Evolutionary conservation across 1,140 invertebrate species (phyloP).

Genomic region (Lasioglossum baleicum): DNA sequence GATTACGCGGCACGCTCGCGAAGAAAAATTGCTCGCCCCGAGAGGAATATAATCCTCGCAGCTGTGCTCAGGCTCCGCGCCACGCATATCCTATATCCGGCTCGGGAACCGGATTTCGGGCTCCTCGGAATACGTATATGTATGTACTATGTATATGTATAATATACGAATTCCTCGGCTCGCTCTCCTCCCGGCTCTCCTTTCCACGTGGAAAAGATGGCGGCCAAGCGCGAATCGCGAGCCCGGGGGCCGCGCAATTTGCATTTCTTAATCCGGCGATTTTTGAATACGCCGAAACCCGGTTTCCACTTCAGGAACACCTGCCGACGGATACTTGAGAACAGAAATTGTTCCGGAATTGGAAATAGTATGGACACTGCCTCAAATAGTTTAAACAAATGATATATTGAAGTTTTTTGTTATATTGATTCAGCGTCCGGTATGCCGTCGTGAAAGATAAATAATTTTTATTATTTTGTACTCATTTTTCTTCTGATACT

Average conservation of each 20-base stretch:
- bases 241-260: conserved; percentile 59
- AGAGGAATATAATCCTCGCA: conserved; percentile 69
- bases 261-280: conserved; percentile 71
- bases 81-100: conserved; percentile 25
- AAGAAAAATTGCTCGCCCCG: conserved; percentile 62
- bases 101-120: conserved; percentile 35
- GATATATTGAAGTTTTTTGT: too few species aligned
- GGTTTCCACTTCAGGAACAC: conserved; percentile 13
- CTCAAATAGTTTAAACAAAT: too few species aligned
- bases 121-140: conserved; percentile 12
- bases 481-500: too few species aligned
- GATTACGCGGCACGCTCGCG: conserved; percentile 35
- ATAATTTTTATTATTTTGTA: too few species aligned
- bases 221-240: conserved; percentile 13
- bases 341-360: too few species aligned
- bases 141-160: too few species aligned
- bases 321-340: not conserved
- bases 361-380: too few species aligned
- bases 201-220: conserved; percentile 20
- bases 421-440: too few species aligned
- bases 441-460: too few species aligned
- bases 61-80: conserved; percentile 61
- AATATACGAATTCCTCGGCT: conserved; percentile 25
- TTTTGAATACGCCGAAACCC: conserved; percentile 60
- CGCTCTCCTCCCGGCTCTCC: not conserved